Evolutionary conservation across 2,797 vertebrate genomes (phyloP).

Genomic region (Thaleichthys pacificus): DNA sequence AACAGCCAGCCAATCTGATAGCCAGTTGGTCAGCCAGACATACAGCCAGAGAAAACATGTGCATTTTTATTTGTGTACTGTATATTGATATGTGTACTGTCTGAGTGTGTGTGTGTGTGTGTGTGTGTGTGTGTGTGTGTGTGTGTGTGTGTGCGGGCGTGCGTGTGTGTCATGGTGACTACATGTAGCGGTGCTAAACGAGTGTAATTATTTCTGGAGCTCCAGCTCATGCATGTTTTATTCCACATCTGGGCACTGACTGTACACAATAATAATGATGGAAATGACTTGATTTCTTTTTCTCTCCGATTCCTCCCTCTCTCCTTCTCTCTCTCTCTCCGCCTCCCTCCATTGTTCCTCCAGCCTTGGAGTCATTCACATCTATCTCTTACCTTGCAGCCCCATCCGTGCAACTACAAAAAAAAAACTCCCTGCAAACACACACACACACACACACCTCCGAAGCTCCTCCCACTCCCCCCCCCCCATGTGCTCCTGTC

Average conservation of each 20-base stretch:
- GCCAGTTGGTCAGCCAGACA: too few relatives aligned
- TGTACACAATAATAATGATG: conserved; percentile 78
- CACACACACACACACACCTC: conserved; percentile 3
- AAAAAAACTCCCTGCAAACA: background rate
- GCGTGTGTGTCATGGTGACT: conserved; percentile 80
- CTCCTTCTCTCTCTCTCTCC: background rate
- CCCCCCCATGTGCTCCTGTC: conserved; percentile 2
- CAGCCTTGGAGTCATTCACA: background rate
- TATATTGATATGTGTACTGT: background rate
- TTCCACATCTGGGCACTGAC: conserved; percentile 85
- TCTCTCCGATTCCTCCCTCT: background rate
- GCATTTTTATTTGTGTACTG: too few relatives aligned
- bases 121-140: conserved; percentile 35
- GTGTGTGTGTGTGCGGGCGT: conserved; percentile 47
- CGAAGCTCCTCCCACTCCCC: conserved; percentile 1
- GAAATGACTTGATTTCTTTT: background rate
- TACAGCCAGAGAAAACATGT: too few relatives aligned
- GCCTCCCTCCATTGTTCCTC: background rate
- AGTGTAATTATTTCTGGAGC: conserved; percentile 93
- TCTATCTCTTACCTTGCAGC: background rate
- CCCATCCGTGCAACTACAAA: too few relatives aligned
- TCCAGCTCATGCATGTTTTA: conserved; percentile 92
- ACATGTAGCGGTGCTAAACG: conserved; percentile 86
- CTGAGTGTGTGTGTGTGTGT: background rate
- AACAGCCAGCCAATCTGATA: background rate